A percentile compares a stretch with the other conserved stretches of the same genome.
These are phyloP conservation scores for Lepus americanus DNA, from an alignment of 2,113 vertebrate species.

Conservation along the genomic window DNA sequence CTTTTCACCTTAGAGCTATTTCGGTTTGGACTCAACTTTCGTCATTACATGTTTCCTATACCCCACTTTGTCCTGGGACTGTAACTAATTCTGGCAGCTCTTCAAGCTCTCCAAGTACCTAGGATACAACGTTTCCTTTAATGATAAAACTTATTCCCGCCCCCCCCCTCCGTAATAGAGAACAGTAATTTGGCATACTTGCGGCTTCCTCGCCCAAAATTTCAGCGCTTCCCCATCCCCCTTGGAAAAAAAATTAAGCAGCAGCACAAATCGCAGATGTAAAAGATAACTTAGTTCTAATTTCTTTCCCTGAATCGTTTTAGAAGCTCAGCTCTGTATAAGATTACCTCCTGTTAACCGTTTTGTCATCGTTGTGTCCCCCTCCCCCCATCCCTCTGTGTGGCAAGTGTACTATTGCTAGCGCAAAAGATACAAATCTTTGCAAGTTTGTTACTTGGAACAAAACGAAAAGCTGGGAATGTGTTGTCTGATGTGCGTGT, in stretches of 20 bases:
- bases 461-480: background rate
- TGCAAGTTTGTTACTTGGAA: slow-evolving; percentile 61
- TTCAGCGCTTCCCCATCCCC: background rate
- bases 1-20: slow-evolving; percentile 64
- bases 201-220: slow-evolving; percentile 37
- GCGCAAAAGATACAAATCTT: slow-evolving; percentile 15
- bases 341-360: slow-evolving; percentile 19
- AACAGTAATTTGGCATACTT: slow-evolving; percentile 32
- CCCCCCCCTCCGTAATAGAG: background rate
- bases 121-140: slow-evolving; percentile 63
- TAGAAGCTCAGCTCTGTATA: background rate
- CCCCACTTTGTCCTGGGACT: slow-evolving; percentile 71
- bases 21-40: slow-evolving; percentile 73
- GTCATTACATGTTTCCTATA: slow-evolving; percentile 58
- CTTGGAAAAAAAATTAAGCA: background rate
- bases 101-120: slow-evolving; percentile 60
- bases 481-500: background rate
- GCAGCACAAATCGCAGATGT: slow-evolving; percentile 32
- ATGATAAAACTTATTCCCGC: slow-evolving; percentile 52
- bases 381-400: background rate
- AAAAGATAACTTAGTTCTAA: background rate
- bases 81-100: slow-evolving; percentile 62
- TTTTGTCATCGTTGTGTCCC: background rate
- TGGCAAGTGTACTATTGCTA: background rate
- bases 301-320: slow-evolving; percentile 20